Evolutionary conservation across 1,140 invertebrate genomes (phyloP).

Genomic region (Cotesia vestalis): DNA sequence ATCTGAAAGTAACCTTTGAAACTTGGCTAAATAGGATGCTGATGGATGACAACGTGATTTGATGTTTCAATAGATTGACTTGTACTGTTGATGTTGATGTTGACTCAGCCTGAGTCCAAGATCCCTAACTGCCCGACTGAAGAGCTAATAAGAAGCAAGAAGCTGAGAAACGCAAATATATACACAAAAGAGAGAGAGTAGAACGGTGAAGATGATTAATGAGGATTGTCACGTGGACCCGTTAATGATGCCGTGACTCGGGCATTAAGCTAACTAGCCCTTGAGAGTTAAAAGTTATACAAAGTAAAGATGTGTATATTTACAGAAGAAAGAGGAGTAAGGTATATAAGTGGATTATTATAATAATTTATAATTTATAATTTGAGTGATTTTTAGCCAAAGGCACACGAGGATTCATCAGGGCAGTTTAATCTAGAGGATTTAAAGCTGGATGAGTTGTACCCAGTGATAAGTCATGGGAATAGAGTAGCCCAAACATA

Average conservation of each 20-base stretch:
- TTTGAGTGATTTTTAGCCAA: constrained; percentile 30
- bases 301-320: constrained; percentile 21
- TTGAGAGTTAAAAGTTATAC: constrained; percentile 39
- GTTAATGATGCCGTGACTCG: constrained; percentile 59
- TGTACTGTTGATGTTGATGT: neutral
- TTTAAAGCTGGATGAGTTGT: neutral
- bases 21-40: constrained; percentile 18
- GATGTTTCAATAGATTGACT: constrained; percentile 33
- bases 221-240: constrained; percentile 51
- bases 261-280: constrained; percentile 56
- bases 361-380: neutral
- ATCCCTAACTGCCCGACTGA: constrained; percentile 4
- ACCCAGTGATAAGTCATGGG: constrained; percentile 6
- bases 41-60: constrained; percentile 30
- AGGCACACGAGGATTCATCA: constrained; percentile 33
- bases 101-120: neutral
- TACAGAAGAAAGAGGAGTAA: neutral
- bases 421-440: constrained; percentile 3
- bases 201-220: constrained; percentile 52
- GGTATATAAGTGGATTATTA: constrained; percentile 11
- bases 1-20: constrained; percentile 5
- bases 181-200: constrained; percentile 2
- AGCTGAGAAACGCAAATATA: constrained; percentile 4
- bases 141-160: constrained; percentile 22
- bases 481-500: constrained; percentile 40